Base-by-base conservation (phyloP, 1,140 invertebrate genomes). In the Adoxophyes honmai region DNA sequence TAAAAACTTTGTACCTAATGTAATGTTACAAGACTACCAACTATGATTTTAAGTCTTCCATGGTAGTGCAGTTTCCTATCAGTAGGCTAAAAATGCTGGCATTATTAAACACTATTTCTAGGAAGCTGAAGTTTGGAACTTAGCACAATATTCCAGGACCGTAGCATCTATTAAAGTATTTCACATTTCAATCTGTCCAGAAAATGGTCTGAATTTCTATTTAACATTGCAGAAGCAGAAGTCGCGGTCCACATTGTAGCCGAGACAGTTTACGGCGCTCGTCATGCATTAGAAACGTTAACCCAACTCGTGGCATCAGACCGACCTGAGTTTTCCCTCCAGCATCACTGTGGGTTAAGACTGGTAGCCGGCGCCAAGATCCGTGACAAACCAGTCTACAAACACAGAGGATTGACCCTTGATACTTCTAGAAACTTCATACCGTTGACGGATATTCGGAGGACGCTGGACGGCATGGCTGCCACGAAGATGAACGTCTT, bases 401-500 rank as follows among this genome's bases (percentile, higher is more conserved):
- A 90, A 0, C 93, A 96, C 73, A 90, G 95, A 33, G 95, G 95
- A 0, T 73, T 96, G 0, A 75, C 95, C 0, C 66, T 97, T 21
- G 95, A 97, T 69, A 94, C 94, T 0, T 92, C 94, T 0, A 88
- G 95, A 39, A 95, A 96, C 75, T 97, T 93, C 73, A 91, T 96
- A 44, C 90, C 92, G 0, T 69, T 96, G 39, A 78, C 89, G 0
- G 88, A 90, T 53, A 90, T 97, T 4, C 93, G 93, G 62, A 91
- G 90, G 39, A 94, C 94, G 1, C 85, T 97, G 0, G 94, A 96
- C 66, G 95, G 91, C 2, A 96, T 97, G 95, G 93, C 94, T 0
- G 91, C 93, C 0, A 93, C 92, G 14, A 97, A 97, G 81, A 79
- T 97, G 60, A 97, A 97, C 70, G 93, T 95, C 0, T 92, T 97